Base-by-base conservation (phyloP, 2,888 invertebrate genomes). In the Shargacucullia verbasci region DNA sequence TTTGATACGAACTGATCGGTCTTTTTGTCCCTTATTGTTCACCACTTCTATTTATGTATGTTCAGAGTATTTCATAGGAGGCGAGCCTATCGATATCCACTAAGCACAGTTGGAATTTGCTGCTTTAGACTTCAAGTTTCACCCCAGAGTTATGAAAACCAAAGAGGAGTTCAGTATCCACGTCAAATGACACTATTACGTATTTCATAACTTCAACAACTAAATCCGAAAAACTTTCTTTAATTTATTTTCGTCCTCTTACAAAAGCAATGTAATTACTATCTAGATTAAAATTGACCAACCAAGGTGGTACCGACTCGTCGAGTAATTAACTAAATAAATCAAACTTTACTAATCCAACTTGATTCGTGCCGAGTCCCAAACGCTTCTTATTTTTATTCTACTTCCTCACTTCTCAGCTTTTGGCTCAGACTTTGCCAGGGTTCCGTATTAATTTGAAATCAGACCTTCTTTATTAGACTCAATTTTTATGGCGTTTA, bases 261-360 rank as follows among this genome's bases (percentile, higher is more conserved):
- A 38, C 8, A 11, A 13, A 29, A 25, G 7, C 11, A 25, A 34
- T 15, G n/a, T 35, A 56, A 49, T 40, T 39, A 13, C n/a, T 63
- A 50, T 55, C 37, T 41, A 48, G 40, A 38, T 52, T 59, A 52
- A 49, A 73, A 63, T 54, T 54, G 49, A 55, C 40, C 41, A 46
- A 41, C 34, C 39, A 46, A 72, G 47, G 40, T 29, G 55, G 41
- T 29, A 29, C n/a, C 13, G 59, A 38, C 53, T 55, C 52, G 50
- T 59, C 50, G 29, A 59, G 43, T 70, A 78, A 79, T 78, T 78
- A 78, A 64, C 70, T 62, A 48, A 78, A 79, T 75, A 67, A 79
- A 79, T 77, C 66, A 76, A 76, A 76, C 76, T 79, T 79, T 63
- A 40, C 68, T 77, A 76, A 79, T 76, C 57, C 59, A 74, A 79